phyloP scores from a whole-genome alignment of 2,797 vertebrate genomes.

The Chaenodraco wilsoni region DNA sequence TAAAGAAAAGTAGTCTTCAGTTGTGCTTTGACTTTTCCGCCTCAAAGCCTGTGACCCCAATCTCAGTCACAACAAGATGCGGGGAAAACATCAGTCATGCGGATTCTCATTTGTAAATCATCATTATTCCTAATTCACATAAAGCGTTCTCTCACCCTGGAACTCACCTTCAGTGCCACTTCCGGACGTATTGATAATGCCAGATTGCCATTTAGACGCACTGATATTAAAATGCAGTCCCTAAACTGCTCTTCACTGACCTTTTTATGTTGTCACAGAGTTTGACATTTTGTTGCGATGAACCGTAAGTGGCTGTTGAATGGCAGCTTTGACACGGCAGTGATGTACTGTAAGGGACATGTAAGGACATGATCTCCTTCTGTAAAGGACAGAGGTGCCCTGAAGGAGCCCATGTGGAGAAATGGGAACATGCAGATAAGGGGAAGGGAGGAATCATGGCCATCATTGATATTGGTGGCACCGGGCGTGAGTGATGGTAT shows the following conservation, averaged over 20 bases:
- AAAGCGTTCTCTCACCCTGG: constrained; percentile 28
- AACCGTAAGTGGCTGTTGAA: constrained; percentile 73
- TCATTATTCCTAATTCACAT: constrained; percentile 60
- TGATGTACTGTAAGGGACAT: constrained; percentile 76
- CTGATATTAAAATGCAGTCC: constrained; percentile 60
- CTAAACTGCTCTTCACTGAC: constrained; percentile 70
- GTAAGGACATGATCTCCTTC: constrained; percentile 59
- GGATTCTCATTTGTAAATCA: constrained; percentile 56
- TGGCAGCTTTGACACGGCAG: constrained; percentile 63
- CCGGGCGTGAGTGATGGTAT: constrained; percentile 62
- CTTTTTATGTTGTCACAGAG: constrained; percentile 72
- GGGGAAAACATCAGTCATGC: constrained; percentile 55
- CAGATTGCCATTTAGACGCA: constrained; percentile 43
- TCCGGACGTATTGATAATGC: constrained; percentile 50
- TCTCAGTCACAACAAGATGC: constrained; percentile 47
- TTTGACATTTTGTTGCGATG: constrained; percentile 78
- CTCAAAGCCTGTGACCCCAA: constrained; percentile 64
- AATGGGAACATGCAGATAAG: constrained; percentile 17
- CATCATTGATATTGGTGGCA: constrained; percentile 57
- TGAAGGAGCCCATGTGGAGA: constrained; percentile 46
- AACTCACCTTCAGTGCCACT: constrained; percentile 20
- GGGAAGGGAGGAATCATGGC: constrained; percentile 19
- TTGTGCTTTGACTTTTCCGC: constrained; percentile 50
- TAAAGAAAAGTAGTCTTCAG: constrained; percentile 27
- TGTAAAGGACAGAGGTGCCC: constrained; percentile 75